Conservation (phyloP, 2,888 invertebrate genomes). For the Oligia fasciuncula region DNA sequence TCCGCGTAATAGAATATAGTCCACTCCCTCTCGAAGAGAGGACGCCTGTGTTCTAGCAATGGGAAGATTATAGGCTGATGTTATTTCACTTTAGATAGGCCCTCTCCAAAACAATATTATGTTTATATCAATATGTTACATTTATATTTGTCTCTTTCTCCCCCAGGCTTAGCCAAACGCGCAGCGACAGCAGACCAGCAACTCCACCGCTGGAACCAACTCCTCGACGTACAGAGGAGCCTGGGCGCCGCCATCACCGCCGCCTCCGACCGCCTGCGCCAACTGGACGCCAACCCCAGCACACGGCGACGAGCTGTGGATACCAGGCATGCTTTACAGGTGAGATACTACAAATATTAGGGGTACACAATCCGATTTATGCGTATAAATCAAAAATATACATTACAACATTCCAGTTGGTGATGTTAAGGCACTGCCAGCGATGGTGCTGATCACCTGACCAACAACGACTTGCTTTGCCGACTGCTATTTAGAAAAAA, state of each 20-base stretch:
- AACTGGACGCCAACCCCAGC: conserved; percentile 93
- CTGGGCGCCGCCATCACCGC: conserved; percentile 93
- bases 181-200: conserved; percentile 91
- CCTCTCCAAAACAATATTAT: not conserved
- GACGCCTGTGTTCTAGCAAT: too few relatives aligned
- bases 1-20: too few relatives aligned
- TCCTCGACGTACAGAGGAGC: conserved; percentile 92
- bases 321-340: conserved; percentile 93
- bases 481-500: not conserved
- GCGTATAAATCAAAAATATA: not conserved
- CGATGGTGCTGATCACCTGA: not conserved
- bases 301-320: conserved; percentile 94
- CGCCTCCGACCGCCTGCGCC: conserved; percentile 93
- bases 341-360: conserved; percentile 70
- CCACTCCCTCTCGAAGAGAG: too few relatives aligned
- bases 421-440: not conserved
- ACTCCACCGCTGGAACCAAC: conserved; percentile 92
- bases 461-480: not conserved
- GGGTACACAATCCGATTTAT: not conserved
- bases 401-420: not conserved
- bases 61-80: too few relatives aligned
- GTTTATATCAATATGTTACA: not conserved
- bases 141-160: not conserved
- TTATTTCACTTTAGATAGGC: not conserved
- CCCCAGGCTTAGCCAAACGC: conserved; percentile 88